Percentiles rank a stretch among this genome's conserved stretches.
These are phyloP conservation scores for Grantiella picta DNA, from an alignment of 2,113 vertebrate genomes.

Conservation along the genomic window DNA sequence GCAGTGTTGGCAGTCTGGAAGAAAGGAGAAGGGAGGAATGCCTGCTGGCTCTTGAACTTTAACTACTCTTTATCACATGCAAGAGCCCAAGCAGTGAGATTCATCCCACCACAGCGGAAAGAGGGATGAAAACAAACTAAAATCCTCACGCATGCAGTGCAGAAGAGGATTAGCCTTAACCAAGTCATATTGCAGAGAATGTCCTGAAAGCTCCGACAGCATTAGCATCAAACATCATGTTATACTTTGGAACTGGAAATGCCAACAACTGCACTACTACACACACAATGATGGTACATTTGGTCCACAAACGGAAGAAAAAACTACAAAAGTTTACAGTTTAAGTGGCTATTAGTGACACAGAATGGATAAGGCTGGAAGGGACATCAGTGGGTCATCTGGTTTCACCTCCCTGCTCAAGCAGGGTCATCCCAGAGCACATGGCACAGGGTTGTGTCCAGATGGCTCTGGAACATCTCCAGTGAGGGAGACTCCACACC, in stretches of 20 bases:
- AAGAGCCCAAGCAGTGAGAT: neutral
- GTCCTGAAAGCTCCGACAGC: neutral
- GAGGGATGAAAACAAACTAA: neutral
- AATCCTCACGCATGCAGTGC: neutral
- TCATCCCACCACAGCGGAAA: neutral
- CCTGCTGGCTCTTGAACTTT: neutral
- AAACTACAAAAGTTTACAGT: neutral
- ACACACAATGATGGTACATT: neutral
- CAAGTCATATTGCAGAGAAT: neutral
- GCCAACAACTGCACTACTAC: neutral
- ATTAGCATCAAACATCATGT: neutral
- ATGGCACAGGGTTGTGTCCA: neutral
- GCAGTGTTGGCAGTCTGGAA: neutral
- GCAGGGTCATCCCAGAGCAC: neutral
- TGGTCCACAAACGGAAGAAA: neutral
- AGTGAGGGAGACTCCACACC: neutral
- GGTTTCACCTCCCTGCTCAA: neutral
- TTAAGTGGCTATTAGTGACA: neutral
- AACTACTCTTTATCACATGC: neutral
- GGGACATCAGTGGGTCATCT: neutral
- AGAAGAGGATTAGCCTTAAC: neutral
- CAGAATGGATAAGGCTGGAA: neutral
- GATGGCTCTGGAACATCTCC: accelerated
- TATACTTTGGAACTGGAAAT: neutral
- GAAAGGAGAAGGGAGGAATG: neutral